Base-by-base conservation (phyloP, 2,113 vertebrate species). In the Tricholaema leucomelas region DNA sequence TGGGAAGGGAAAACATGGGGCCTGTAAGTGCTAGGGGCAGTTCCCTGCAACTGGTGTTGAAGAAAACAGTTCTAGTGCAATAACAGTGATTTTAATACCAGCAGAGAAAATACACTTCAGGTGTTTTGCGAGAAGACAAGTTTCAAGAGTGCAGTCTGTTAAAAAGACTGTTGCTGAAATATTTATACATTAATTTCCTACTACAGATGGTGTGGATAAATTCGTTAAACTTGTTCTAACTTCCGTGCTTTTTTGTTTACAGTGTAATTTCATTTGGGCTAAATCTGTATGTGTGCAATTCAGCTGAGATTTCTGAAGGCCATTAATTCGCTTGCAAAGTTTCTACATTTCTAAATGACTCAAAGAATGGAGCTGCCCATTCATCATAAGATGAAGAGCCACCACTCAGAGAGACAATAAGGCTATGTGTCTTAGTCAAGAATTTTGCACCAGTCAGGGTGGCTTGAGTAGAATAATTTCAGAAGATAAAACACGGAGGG, bases 351-450 rank as follows among this genome's bases (percentile, higher is more conserved):
- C 91, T 12, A 69, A 83, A 76, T 87, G 89, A 31, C 16, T 50
- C 72, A 61, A 7, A 35, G 78, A 89, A 28, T 74, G 69, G 69
- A 89, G 84, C 64, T 92, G 79, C 46, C 74, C 55, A 74, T 96
- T 84, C 92, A 95, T 95, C 90, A 71, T 54, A 81, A 87, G 81
- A 73, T 46, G 89, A 92, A 88, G 80, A 95, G 66, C 63, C 73
- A 52, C 69, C 77, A 55, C 63, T 81, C 55, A 27, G 54, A 59
- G 73, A 91, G 93, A 83, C 86, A 87, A 5, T 30, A 79, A 40
- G 16, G 19, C 59, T 61, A 11, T 95, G 88, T 69, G 87, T 94
- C 92, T 89, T 93, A 93, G 91, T 95, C 95, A 94, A 59, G 79
- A 69, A 36, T 81, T 79, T 77, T 55, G 55, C 38, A 74, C 14